phyloP scores from a whole-genome alignment of 2,888 invertebrate genomes.

The Thyatira batis region DNA sequence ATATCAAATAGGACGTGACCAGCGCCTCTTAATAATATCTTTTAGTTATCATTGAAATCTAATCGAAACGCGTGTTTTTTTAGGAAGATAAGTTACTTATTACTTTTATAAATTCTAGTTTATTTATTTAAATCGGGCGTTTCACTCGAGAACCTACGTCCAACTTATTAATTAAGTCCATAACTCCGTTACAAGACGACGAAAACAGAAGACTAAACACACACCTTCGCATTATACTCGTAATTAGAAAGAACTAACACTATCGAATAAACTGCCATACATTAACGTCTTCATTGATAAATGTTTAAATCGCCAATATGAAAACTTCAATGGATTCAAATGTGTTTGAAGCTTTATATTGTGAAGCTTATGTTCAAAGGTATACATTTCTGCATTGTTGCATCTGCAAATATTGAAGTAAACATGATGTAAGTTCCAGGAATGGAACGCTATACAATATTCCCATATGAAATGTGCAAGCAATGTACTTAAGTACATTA shows the following conservation, averaged over 20 bases:
- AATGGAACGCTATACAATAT: not conserved
- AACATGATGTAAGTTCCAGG: not conserved
- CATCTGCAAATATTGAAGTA: not conserved
- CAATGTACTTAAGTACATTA: no score
- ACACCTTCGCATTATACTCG: no score
- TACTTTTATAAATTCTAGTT: not conserved
- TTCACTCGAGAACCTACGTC: no score
- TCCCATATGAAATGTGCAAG: no score
- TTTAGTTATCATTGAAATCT: conserved; percentile 7
- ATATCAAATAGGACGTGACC: conserved; percentile 26
- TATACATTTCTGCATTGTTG: not conserved
- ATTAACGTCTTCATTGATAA: not conserved
- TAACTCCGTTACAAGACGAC: no score
- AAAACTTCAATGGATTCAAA: not conserved
- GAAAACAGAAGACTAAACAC: no score
- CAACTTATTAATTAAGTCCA: no score
- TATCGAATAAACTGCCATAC: not conserved
- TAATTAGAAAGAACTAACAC: not conserved
- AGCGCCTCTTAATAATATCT: conserved; percentile 8
- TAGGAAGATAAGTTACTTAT: not conserved
- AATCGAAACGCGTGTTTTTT: not conserved
- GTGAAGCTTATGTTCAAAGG: not conserved
- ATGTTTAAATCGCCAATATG: not conserved
- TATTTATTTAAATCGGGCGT: no score
- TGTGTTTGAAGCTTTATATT: not conserved